Evolutionary conservation across 2,888 invertebrate genomes (phyloP), one percentile per base, ranked within the genome.

Genomic region (Gastrophysa polygoni): DNA sequence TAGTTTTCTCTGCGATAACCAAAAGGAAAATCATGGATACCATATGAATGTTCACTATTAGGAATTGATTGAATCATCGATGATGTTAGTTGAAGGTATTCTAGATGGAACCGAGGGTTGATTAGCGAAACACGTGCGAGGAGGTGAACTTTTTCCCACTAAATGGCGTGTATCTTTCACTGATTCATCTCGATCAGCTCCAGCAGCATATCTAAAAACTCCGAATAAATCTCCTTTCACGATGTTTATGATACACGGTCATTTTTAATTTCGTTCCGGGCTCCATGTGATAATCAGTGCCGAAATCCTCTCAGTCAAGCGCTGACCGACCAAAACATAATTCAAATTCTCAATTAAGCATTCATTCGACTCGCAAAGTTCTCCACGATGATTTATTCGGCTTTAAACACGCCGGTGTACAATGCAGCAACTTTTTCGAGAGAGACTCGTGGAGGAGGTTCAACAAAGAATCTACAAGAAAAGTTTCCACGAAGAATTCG

Each of bases 341-440:
- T 60, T 64, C 57, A 49, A 38, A 49, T 21, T 51, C 32, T 32
- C 49, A 60, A 64, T 64, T 64, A 61, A 64, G 48, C 46, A 61
- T 61, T 58, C 56, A 64, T 64, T 64, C 59, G 64, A 64, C 58
- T 64, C 29, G 43, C 58, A 55, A 59, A 64, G 50, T 38, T 59
- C 61, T 52, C 29, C 44, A 6, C 34, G 20, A 55, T 64, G 61
- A 64, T 61, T 64, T 59, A 59, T 58, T 51, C 48, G 43, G 57
- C 43, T 55, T 61, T 61, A 58, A 61, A 61, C 43, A 29, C 46
- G 47, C n/a, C n/a, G n/a, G 44, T 21, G 46, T 49, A 59, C 54
- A 61, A 57, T 47, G 57, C 17, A 11, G 20, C 16, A 38, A 38
- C 57, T 47, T 61, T 52, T 57, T 34, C n/a, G n/a, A n/a, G 16